phyloP scores from a whole-genome alignment of 2,888 invertebrate genomes.

The Protophormia terraenovae region DNA sequence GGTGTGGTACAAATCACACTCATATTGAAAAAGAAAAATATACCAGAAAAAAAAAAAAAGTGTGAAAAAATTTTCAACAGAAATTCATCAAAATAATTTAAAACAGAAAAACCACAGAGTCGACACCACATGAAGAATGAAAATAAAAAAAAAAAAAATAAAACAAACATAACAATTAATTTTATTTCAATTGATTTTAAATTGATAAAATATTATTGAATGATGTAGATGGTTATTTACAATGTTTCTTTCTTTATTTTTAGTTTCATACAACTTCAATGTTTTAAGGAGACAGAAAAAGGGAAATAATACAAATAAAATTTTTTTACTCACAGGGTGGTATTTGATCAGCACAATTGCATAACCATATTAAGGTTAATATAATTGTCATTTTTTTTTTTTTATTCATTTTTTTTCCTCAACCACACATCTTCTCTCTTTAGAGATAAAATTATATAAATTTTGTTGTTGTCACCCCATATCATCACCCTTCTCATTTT shows the following conservation, averaged over 20 bases:
- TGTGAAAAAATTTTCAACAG: slow-evolving; percentile 67
- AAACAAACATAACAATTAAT: slow-evolving; percentile 59
- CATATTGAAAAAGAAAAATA: not conserved
- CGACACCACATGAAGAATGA: not conserved
- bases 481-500: not conserved
- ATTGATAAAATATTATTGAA: slow-evolving; percentile 44
- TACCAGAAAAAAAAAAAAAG: slow-evolving; percentile 43
- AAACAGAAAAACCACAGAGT: slow-evolving; percentile 1
- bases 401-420: too few species aligned
- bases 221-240: not conserved
- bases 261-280: not conserved
- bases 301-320: too few species aligned
- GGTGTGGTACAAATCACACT: slow-evolving; percentile 65
- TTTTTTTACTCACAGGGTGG: not conserved
- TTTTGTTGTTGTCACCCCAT: not conserved
- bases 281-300: not conserved
- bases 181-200: slow-evolving; percentile 56
- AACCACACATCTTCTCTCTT: too few species aligned
- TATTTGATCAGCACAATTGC: too few species aligned
- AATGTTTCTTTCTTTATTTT: not conserved
- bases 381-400: too few species aligned
- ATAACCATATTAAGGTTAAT: not conserved
- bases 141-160: too few species aligned
- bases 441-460: slow-evolving; percentile 1
- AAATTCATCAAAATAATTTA: slow-evolving; percentile 47